Conservation (phyloP, 2,888 invertebrate species). For the Drosophila robusta region DNA sequence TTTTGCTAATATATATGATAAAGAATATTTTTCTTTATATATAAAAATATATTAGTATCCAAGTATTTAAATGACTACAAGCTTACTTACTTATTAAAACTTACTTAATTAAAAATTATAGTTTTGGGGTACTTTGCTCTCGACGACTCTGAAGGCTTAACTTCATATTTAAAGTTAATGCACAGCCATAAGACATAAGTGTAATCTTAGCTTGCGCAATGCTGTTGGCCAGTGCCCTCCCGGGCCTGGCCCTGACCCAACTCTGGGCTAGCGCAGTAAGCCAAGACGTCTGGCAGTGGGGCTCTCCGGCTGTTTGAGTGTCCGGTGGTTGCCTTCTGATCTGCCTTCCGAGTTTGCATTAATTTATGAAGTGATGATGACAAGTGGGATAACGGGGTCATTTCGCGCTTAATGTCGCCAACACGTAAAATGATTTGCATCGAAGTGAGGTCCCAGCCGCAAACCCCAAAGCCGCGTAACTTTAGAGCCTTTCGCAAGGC, state of each 20-base stretch:
- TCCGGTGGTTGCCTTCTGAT: conserved; percentile 26
- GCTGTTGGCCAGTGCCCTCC: conserved; percentile 15
- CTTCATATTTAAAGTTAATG: no score
- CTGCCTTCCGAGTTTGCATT: conserved; percentile 68
- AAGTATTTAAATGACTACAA: no score
- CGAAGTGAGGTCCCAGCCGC: conserved; percentile 43
- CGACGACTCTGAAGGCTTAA: no score
- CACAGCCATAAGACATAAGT: not conserved
- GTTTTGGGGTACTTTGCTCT: no score
- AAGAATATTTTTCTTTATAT: no score
- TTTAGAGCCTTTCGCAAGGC: conserved; percentile 74
- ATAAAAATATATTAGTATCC: no score
- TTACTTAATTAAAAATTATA: no score
- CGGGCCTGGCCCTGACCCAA: conserved; percentile 45
- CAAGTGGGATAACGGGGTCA: conserved; percentile 83
- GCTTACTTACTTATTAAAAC: no score
- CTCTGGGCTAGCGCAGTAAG: conserved; percentile 24
- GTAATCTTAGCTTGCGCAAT: not conserved
- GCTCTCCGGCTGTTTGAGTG: not conserved
- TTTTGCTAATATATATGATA: no score
- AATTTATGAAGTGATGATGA: conserved; percentile 83
- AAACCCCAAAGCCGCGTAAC: conserved; percentile 65
- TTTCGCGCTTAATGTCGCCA: conserved; percentile 83
- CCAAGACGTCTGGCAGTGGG: conserved; percentile 16
- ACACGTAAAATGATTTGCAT: conserved; percentile 83